phyloP scores from a whole-genome alignment of 1,140 invertebrate genomes.

The Eumeta japonica region DNA sequence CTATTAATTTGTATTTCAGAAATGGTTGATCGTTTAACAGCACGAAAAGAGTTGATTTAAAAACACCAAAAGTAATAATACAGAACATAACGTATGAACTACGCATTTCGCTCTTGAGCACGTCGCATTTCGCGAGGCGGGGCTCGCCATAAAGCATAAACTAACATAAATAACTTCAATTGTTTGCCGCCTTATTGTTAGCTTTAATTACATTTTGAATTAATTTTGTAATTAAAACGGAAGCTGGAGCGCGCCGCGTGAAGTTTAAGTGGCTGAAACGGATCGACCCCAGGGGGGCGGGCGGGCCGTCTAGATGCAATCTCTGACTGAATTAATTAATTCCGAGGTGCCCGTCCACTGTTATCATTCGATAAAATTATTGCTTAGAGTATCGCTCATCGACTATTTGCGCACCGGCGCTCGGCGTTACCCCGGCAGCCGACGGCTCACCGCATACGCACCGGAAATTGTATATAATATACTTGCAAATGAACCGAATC shows the following conservation, averaged over 20 bases:
- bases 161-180: constrained; percentile 58
- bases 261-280: constrained; percentile 58
- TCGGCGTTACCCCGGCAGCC: too few relatives aligned
- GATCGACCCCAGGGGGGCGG: constrained; percentile 42
- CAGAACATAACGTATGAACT: not conserved
- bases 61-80: too few relatives aligned
- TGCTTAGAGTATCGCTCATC: too few relatives aligned
- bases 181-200: constrained; percentile 57
- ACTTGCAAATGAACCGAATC: too few relatives aligned
- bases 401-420: too few relatives aligned
- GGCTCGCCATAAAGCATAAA: constrained; percentile 46
- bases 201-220: constrained; percentile 59
- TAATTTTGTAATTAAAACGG: constrained; percentile 60
- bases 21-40: not conserved
- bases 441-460: too few relatives aligned
- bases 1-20: not conserved
- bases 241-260: constrained; percentile 53
- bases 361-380: constrained; percentile 54
- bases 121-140: constrained; percentile 23
- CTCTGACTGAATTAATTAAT: constrained; percentile 58
- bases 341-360: constrained; percentile 53
- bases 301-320: constrained; percentile 41
- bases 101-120: not conserved
- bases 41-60: too few relatives aligned
- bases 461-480: too few relatives aligned